phyloP scores from a whole-genome alignment of 2,113 vertebrate species.

The Spermophilus dauricus region DNA sequence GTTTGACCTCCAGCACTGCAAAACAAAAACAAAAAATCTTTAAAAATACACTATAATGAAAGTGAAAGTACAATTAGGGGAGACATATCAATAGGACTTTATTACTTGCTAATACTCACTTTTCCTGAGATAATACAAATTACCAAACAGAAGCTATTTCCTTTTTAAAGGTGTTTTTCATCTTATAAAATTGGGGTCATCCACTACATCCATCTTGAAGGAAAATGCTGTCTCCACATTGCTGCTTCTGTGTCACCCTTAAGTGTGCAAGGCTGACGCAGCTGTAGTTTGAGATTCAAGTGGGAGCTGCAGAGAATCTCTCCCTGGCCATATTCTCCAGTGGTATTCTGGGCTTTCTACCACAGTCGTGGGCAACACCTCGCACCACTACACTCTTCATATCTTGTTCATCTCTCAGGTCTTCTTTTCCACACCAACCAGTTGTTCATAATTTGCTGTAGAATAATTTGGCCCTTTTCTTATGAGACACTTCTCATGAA shows the following conservation, averaged over 20 bases:
- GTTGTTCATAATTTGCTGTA: background rate
- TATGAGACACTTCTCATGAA: background rate
- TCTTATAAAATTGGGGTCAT: background rate
- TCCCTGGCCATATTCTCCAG: background rate
- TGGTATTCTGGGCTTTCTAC: slow-evolving; percentile 39
- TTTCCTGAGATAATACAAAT: slow-evolving; percentile 25
- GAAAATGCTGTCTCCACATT: background rate
- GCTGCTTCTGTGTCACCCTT: background rate
- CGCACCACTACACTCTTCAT: background rate
- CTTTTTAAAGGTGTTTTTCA: slow-evolving; percentile 1
- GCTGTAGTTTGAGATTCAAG: background rate
- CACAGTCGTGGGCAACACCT: background rate
- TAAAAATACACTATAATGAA: slow-evolving; percentile 41
- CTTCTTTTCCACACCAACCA: slow-evolving; percentile 21
- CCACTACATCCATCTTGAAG: background rate
- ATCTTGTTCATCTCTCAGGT: background rate
- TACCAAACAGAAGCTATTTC: slow-evolving; percentile 25
- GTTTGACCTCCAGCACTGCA: background rate
- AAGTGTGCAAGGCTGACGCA: background rate
- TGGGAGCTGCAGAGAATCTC: background rate
- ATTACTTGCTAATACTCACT: slow-evolving; percentile 35
- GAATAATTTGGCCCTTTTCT: background rate
- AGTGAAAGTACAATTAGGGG: slow-evolving; percentile 25
- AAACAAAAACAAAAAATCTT: background rate
- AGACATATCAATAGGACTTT: background rate